A percentile compares a stretch with the other conserved stretches of the same genome.
phyloP scores from a whole-genome alignment of 1,140 invertebrate genomes.

The Cherax destructor region DNA sequence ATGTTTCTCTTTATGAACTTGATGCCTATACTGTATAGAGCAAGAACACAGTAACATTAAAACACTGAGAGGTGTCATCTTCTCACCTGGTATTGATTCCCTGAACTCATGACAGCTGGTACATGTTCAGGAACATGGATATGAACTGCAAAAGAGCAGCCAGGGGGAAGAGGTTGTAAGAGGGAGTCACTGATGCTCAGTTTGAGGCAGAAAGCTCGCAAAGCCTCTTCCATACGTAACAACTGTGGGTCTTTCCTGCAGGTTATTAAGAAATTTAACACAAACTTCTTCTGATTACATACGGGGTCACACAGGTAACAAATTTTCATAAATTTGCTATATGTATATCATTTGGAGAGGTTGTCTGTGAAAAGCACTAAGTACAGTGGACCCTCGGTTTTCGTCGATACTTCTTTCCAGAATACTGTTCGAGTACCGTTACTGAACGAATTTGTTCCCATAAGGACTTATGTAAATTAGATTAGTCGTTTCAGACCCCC shows the following conservation, averaged over 20 bases:
- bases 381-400: too few relatives aligned
- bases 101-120: slow-evolving; percentile 14
- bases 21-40: neutral
- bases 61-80: neutral
- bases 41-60: neutral
- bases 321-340: neutral
- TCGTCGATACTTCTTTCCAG: too few relatives aligned
- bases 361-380: too few relatives aligned
- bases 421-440: too few relatives aligned
- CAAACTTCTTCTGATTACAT: neutral
- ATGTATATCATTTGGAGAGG: neutral
- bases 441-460: too few relatives aligned
- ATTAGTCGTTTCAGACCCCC: too few relatives aligned
- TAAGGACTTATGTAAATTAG: too few relatives aligned
- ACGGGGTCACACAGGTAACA: neutral
- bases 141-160: slow-evolving; percentile 48
- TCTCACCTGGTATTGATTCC: slow-evolving; percentile 24
- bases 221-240: slow-evolving; percentile 49
- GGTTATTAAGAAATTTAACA: too few relatives aligned
- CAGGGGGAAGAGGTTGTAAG: slow-evolving; percentile 49
- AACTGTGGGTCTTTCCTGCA: slow-evolving; percentile 47
- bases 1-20: too few relatives aligned
- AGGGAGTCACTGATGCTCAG: slow-evolving; percentile 59
- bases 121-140: slow-evolving; percentile 52
- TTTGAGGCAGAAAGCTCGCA: slow-evolving; percentile 64